Base-by-base conservation (phyloP, 2,888 invertebrate species). In the Aleiodes leptofemur region DNA sequence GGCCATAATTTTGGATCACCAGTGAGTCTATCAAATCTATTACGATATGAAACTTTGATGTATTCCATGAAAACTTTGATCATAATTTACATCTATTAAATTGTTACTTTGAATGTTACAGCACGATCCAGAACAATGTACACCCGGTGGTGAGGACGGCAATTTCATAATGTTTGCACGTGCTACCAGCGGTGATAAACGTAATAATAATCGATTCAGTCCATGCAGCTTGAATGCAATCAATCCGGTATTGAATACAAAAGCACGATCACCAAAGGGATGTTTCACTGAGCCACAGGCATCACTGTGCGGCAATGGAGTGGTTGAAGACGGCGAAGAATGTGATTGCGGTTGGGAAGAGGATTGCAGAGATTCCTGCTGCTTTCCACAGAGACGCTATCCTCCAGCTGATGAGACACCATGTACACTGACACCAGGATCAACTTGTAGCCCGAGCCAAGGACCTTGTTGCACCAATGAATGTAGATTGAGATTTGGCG, bases 121-220 rank as follows among this genome's bases (percentile, higher is more conserved):
- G 97, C 98, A 98, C 89, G 98, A 98, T 91, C 97, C 97, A 0
- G 97, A 97, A 90, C 94, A 94, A 86, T 98, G 95, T 90, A 97
- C 98, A 0, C 98, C 98, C 4, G 98, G 97, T 74, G 98, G 96
- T 16, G 96, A 97, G 87, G 97, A 97, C 89, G 99, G 99, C 57
- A 99, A 99, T 92, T 99, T 95, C 91, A 99, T 99, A 87, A 99
- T 99, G 99, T 99, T 98, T 90, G 98, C 98, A 29, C 94, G 98
- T 80, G 99, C 99, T 50, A 99, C 99, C 72, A 98, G 98, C 84
- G 99, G 99, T 56, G 98, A 99, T 90, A 96, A 98, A 87, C 95
- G 95, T 89, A 99, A 99, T 91, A 99, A 99, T 91, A 98, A 98
- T 91, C 95, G 96, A 87, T 99, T 99, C 91, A 89, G 89, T 78